Conservation (phyloP, 35 echinoderm and acorn worm genomes). For the Chiridota heheva region DNA sequence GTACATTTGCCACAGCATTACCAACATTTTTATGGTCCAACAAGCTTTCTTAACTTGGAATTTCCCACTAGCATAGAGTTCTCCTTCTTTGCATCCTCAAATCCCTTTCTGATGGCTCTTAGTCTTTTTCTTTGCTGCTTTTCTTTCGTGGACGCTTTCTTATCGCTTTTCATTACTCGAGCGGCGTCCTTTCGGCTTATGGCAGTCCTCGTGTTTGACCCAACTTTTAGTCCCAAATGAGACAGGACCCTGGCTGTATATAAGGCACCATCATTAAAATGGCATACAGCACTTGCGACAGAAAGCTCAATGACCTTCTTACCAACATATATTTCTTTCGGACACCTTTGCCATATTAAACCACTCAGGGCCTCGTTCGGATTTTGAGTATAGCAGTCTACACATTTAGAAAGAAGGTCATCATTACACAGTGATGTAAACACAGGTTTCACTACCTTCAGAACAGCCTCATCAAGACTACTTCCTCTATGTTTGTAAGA, state of each 20-base stretch:
- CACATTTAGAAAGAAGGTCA: background rate
- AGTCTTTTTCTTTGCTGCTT: background rate
- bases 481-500: constrained; percentile 4
- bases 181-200: background rate
- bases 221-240: background rate
- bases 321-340: background rate
- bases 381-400: constrained; percentile 37
- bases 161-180: background rate
- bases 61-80: too few species aligned
- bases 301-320: constrained; percentile 7
- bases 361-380: constrained; percentile 22
- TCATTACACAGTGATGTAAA: background rate
- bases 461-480: constrained; percentile 1
- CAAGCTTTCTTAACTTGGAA: too few species aligned
- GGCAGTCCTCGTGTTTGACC: background rate
- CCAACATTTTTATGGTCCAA: too few species aligned
- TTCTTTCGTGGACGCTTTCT: background rate
- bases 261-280: background rate
- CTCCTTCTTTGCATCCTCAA: background rate
- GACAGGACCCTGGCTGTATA: background rate
- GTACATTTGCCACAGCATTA: too few species aligned
- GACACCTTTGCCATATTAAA: constrained; percentile 18
- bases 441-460: constrained; percentile 12
- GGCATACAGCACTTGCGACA: background rate
- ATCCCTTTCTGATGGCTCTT: background rate